Evolutionary conservation across 2,113 vertebrate species (phyloP), one percentile per base, ranked within the genome.

Genomic region (Girardinichthys multiradiatus): DNA sequence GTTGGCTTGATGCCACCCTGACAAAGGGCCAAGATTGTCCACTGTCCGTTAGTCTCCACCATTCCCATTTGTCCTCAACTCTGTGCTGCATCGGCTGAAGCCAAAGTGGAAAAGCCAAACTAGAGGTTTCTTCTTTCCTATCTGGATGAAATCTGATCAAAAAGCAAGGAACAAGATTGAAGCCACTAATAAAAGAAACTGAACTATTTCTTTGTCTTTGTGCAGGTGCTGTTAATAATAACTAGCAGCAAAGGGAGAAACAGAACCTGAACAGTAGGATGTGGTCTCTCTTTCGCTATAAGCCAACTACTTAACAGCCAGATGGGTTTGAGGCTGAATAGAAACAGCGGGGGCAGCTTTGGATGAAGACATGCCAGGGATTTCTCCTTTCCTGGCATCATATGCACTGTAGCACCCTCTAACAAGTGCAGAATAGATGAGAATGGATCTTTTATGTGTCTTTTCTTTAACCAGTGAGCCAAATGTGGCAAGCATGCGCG

Each of bases 1-100:
- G 74, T 85, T 97, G 95, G 96, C 93, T 88, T 86, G 77, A 29
- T 57, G 95, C 96, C 96, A 96, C 51, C 57, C 88, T 87, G 90
- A 88, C 69, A 57, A 77, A 68, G 76, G 79, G 88, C 88, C 86
- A 90, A 82, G 81, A 68, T 48, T 64, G 69, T 77, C 15, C n/a
- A 81, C 84, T 73, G 83, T 72, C 87, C 72, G 81, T 83, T 65
- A 19, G 51, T 77, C 58, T 64, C 77, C 51, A 63, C 51, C 33
- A 28, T 71, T 86, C 67, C 78, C 77, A 86, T 92, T 94, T 93
- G 76, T 80, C 86, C 81, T 75, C 57, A 3, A 68, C 82, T 64
- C 65, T 9, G 80, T 3, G n/a, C 64, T 45, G 64, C 74, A 85
- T 87, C 82, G 84, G 81, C 79, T 51, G 70, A 72, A 84, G 85